Evolutionary conservation across 1,140 invertebrate genomes (phyloP).

Genomic region (Medauroidea extradentata): DNA sequence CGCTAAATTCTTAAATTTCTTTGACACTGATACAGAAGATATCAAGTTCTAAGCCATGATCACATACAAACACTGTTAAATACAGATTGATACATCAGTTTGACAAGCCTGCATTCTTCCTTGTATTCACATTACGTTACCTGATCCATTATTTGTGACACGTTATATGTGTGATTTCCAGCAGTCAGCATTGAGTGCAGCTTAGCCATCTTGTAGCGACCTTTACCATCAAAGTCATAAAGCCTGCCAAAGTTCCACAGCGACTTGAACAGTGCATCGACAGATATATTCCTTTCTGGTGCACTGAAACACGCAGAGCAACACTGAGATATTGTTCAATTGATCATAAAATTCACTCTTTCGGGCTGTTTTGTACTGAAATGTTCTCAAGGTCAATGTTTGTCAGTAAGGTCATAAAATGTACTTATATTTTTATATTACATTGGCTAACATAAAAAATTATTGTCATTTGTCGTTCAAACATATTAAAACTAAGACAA

Average conservation of each 20-base stretch:
- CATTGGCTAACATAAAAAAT: no score
- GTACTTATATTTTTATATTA: no score
- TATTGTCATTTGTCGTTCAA: no score
- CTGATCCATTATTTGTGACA: background rate
- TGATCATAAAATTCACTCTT: no score
- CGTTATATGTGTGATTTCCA: background rate
- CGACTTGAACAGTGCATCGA: slow-evolving; percentile 36
- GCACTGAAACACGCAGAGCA: no score
- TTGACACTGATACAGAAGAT: background rate
- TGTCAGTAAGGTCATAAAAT: no score
- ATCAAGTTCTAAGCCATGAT: background rate
- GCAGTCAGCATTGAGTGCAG: background rate
- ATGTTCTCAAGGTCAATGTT: no score
- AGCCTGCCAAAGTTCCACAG: slow-evolving; percentile 40
- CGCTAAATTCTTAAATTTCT: no score
- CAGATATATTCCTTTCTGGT: background rate
- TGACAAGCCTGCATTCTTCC: background rate
- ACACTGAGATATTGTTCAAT: no score
- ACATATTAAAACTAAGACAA: no score
- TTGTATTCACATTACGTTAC: background rate
- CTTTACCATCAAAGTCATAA: slow-evolving; percentile 35
- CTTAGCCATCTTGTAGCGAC: background rate
- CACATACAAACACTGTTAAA: background rate
- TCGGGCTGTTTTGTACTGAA: no score
- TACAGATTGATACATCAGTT: background rate